Evolutionary conservation across 2,888 invertebrate genomes (phyloP).

Genomic region (Aelia acuminata): DNA sequence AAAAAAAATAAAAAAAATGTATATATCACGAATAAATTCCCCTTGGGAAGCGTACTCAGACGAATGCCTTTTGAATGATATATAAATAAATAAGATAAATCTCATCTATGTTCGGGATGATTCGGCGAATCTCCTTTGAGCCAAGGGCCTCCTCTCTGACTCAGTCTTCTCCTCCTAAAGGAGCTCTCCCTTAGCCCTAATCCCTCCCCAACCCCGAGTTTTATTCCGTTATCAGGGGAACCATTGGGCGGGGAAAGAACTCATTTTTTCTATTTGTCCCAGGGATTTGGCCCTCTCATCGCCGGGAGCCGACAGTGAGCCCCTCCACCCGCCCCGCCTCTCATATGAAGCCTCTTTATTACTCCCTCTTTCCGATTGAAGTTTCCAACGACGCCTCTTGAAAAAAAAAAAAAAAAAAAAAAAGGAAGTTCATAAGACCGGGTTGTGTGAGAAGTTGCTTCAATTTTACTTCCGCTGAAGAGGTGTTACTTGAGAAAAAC

Average conservation of each 20-base stretch:
- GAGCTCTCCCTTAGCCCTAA: constrained; percentile 29
- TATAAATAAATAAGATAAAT: background rate
- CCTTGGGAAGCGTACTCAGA: too few relatives aligned
- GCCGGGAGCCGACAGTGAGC: background rate
- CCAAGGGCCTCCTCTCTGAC: background rate
- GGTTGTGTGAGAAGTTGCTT: background rate
- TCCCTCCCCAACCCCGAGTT: constrained; percentile 1
- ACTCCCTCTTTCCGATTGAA: constrained; percentile 35
- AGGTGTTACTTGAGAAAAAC: background rate
- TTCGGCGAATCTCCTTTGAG: background rate
- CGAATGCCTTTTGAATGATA: background rate
- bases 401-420: constrained; percentile 8
- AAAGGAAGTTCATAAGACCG: constrained; percentile 34
- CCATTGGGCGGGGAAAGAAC: constrained; percentile 35
- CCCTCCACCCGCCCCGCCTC: background rate
- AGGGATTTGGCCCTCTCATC: constrained; percentile 54
- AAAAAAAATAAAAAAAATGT: too few relatives aligned
- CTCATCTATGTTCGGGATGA: background rate
- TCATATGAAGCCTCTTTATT: constrained; percentile 43
- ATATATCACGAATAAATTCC: too few relatives aligned
- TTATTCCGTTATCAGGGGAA: constrained; percentile 31
- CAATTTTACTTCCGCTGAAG: background rate
- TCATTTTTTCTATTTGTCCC: constrained; percentile 57
- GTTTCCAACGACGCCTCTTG: background rate
- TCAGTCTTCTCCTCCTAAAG: background rate